phyloP scores from a whole-genome alignment of 2,888 invertebrate genomes.

The Ophioninae sp. region DNA sequence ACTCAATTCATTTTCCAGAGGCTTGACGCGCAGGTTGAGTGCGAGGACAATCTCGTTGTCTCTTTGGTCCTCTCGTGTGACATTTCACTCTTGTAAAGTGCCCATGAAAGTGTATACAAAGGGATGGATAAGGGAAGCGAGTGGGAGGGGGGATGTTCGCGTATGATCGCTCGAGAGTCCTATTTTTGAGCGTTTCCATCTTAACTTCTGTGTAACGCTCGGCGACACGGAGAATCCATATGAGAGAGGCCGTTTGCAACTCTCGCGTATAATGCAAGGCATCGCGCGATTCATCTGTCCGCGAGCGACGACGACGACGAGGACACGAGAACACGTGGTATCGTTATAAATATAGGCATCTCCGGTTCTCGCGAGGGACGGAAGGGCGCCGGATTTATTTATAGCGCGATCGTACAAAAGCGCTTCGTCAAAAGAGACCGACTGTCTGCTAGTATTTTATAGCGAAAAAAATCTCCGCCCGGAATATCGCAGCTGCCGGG shows the following conservation, averaged over 20 bases:
- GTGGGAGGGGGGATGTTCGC: constrained; percentile 44
- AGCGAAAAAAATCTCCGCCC: not conserved
- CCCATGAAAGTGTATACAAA: constrained; percentile 28
- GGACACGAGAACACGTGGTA: constrained; percentile 52
- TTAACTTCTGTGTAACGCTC: constrained; percentile 25
- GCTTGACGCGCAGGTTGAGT: constrained; percentile 23
- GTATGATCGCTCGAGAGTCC: constrained; percentile 49
- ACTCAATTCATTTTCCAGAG: constrained; percentile 65
- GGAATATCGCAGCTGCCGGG: not conserved
- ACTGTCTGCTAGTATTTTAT: constrained; percentile 17
- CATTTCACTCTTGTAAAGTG: constrained; percentile 48
- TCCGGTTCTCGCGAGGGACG: not conserved
- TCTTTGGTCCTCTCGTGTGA: constrained; percentile 44
- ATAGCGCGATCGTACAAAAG: constrained; percentile 38
- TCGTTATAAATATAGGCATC: constrained; percentile 43
- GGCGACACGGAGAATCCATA: constrained; percentile 1
- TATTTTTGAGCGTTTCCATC: constrained; percentile 58
- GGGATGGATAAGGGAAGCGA: not conserved
- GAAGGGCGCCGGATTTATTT: constrained; percentile 38
- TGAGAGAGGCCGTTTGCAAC: constrained; percentile 23
- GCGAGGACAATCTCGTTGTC: constrained; percentile 41
- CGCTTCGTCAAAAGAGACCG: constrained; percentile 40
- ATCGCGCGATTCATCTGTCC: constrained; percentile 49
- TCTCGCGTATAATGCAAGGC: constrained; percentile 19
- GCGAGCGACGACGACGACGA: constrained; percentile 28